Evolutionary conservation across 2,888 invertebrate species (phyloP).

Genomic region (Theodoxus fluviatilis): DNA sequence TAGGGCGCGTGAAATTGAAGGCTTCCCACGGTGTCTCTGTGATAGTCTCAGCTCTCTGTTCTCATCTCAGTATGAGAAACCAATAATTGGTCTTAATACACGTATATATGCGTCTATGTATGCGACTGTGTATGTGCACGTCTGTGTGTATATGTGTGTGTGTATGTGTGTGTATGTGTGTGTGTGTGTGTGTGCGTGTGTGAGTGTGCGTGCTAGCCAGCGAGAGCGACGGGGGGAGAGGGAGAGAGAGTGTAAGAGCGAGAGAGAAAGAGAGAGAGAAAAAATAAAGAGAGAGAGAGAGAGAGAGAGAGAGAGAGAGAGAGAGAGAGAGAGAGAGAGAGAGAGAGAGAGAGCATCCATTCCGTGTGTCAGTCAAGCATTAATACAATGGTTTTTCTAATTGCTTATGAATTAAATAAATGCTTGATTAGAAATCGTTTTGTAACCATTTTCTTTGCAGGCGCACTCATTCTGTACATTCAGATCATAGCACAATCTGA

Average conservation of each 20-base stretch:
- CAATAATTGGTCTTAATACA: slow-evolving; percentile 12
- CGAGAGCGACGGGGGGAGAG: slow-evolving; percentile 12
- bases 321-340: not conserved
- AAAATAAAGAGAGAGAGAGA: slow-evolving; percentile 1
- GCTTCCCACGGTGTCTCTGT: too few relatives aligned
- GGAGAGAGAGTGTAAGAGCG: not conserved
- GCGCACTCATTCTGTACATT: too few relatives aligned
- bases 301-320: not conserved
- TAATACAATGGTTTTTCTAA: too few relatives aligned
- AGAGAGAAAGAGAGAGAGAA: slow-evolving; percentile 8
- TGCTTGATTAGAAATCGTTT: too few relatives aligned
- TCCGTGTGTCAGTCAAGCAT: too few relatives aligned
- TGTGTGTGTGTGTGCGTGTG: slow-evolving; percentile 22
- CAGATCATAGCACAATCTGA: too few relatives aligned
- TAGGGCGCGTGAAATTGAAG: too few relatives aligned
- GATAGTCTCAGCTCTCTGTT: too few relatives aligned
- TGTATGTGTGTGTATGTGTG: slow-evolving; percentile 17
- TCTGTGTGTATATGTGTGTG: slow-evolving; percentile 14
- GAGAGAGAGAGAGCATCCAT: too few relatives aligned
- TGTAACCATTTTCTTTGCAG: too few relatives aligned
- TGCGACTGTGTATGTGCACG: slow-evolving; percentile 12
- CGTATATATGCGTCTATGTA: slow-evolving; percentile 9
- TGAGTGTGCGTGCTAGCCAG: slow-evolving; percentile 12
- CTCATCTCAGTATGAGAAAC: too few relatives aligned
- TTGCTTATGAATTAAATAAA: too few relatives aligned